Evolutionary conservation across 1,140 invertebrate genomes (phyloP), one percentile per base, ranked within the genome.

Genomic region (Magallana gigas): DNA sequence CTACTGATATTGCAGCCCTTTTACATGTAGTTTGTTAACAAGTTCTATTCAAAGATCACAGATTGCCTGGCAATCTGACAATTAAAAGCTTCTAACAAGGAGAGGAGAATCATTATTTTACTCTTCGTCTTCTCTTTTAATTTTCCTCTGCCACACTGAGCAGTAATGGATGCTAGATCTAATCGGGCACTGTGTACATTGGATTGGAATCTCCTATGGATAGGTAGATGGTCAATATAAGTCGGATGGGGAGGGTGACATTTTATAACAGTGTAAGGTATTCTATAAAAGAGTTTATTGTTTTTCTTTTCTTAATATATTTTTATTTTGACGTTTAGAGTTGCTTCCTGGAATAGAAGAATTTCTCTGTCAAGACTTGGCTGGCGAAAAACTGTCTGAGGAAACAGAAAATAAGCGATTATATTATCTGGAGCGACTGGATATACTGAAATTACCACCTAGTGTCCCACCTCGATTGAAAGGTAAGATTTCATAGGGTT

Each of bases 261-360:
- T 76, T 76, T 76, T 4, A 4, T 48, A 48, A 48, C 18, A 29
- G 18, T 29, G 36, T 11, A 48, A 48, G 2, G 36, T 48, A 48
- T 48, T 48, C 36, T 48, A 48, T 48, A 76, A 9, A 29, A 29
- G 23, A 76, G 5, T 48, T 29, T 29, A 29, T 29, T 6, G 18
- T 12, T 76, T 76, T 76, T 36, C 68, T 23, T 76, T 76, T n/a
- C 36, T 48, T 48, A 48, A 48, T 48, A 48, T 48, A 5, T 48
- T 48, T 48, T 48, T 23, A 23, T 23, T 48, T 48, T 48, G 36
- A 48, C 57, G 89, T 91, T 60, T 88, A 93, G 92, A 93, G 85
- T 87, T 93, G 23, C 88, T 93, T 81, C 92, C 92, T 58, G 92
- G 92, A 16, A 92, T 93, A 11, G 92, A 93, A 85, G 90, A 92